Conservation (phyloP, 1,140 invertebrate species). For the Stegodyphus dumicola region DNA sequence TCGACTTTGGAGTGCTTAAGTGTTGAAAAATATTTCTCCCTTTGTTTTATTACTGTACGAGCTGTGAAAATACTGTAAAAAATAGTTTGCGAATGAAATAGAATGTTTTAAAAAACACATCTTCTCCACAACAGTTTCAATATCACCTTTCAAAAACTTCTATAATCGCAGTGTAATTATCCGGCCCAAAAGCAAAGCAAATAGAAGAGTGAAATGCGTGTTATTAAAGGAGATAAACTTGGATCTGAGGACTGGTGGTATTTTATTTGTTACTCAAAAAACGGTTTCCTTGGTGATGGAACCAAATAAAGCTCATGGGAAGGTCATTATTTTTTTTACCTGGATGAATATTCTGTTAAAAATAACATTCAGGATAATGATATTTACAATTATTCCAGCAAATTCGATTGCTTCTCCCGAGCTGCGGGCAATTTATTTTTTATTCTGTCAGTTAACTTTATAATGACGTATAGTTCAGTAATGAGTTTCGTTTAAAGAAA, state of each 20-base stretch:
- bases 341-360: neutral
- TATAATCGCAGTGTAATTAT: too few species aligned
- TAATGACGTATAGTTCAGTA: neutral
- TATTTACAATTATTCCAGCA: constrained; percentile 12
- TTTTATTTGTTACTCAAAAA: too few species aligned
- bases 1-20: neutral
- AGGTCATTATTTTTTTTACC: neutral
- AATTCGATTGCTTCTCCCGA: neutral
- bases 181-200: too few species aligned
- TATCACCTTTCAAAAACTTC: too few species aligned
- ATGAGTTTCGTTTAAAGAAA: neutral
- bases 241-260: too few species aligned
- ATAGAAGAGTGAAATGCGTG: too few species aligned
- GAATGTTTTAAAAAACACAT: too few species aligned
- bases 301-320: too few species aligned
- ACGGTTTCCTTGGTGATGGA: too few species aligned
- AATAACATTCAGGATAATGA: constrained; percentile 7
- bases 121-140: too few species aligned
- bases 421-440: neutral
- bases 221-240: too few species aligned
- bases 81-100: too few species aligned
- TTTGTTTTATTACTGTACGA: constrained; percentile 8
- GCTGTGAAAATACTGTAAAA: neutral
- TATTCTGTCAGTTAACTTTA: neutral
- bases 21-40: neutral